These are phyloP conservation scores for Albula goreensis DNA, from an alignment of 2,113 vertebrate species.

Conservation along the genomic window DNA sequence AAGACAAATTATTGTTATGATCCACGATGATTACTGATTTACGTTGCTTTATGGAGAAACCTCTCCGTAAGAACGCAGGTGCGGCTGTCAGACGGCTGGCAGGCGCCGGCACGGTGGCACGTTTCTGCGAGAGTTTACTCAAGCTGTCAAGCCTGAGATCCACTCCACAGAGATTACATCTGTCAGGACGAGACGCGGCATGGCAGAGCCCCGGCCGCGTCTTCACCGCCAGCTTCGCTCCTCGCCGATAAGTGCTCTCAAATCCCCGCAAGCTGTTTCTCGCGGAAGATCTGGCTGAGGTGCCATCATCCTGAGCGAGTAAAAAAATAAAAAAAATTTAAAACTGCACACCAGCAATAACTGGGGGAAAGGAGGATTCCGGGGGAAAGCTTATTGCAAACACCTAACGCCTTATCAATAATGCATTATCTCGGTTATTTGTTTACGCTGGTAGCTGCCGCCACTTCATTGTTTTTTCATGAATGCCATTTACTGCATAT, in stretches of 20 bases:
- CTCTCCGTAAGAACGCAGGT: background rate
- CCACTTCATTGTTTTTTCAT: constrained; percentile 66
- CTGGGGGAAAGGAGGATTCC: background rate
- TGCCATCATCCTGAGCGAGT: background rate
- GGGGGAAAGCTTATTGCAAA: constrained; percentile 21
- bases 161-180: constrained; percentile 30
- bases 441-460: constrained; percentile 62
- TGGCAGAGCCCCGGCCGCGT: too few relatives aligned
- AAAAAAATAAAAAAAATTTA: background rate
- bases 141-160: background rate
- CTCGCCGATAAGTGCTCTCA: constrained; percentile 12
- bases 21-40: background rate
- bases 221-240: constrained; percentile 5
- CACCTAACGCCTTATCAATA: constrained; percentile 49
- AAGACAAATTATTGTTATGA: background rate
- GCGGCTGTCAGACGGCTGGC: background rate
- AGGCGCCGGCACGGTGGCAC: background rate
- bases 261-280: constrained; percentile 28
- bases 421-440: constrained; percentile 57
- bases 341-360: background rate
- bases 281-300: background rate
- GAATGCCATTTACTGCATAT: constrained; percentile 65
- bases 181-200: constrained; percentile 35
- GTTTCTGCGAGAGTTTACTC: background rate
- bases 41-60: background rate